Evolutionary conservation across 2,113 vertebrate genomes (phyloP).

Genomic region (Lophius piscatorius): DNA sequence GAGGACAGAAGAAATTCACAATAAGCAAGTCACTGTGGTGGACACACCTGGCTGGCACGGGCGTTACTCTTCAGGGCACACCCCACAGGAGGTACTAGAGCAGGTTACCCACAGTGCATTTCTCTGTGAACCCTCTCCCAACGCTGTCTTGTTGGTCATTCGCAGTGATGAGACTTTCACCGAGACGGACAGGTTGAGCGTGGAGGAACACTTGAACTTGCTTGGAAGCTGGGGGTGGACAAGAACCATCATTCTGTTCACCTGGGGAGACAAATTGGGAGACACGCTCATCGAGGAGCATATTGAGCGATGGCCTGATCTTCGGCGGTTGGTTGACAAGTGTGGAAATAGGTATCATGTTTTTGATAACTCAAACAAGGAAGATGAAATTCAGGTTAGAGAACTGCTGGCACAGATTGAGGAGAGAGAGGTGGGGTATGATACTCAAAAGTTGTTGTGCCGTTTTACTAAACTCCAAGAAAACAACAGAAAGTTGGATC

Average conservation of each 20-base stretch:
- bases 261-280: constrained; percentile 53
- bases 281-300: constrained; percentile 46
- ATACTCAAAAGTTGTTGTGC: constrained; percentile 4
- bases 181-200: constrained; percentile 33
- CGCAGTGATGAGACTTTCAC: constrained; percentile 57
- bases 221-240: constrained; percentile 24
- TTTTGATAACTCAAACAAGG: too few species aligned
- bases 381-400: constrained; percentile 38
- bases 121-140: constrained; percentile 7
- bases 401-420: too few species aligned
- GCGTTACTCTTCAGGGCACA: constrained; percentile 44
- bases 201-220: constrained; percentile 36
- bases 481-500: constrained; percentile 16
- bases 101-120: constrained; percentile 29
- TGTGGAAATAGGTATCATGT: too few species aligned
- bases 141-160: too few species aligned
- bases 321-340: constrained; percentile 49
- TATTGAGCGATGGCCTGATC: constrained; percentile 59
- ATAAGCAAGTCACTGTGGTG: too few species aligned
- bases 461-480: constrained; percentile 18
- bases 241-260: constrained; percentile 46
- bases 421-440: constrained; percentile 25
- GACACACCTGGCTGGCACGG: constrained; percentile 60
- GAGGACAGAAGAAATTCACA: constrained; percentile 8
- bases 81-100: constrained; percentile 23